Base-by-base conservation (phyloP, 2,888 invertebrate species). In the Trichacis sp. region DNA sequence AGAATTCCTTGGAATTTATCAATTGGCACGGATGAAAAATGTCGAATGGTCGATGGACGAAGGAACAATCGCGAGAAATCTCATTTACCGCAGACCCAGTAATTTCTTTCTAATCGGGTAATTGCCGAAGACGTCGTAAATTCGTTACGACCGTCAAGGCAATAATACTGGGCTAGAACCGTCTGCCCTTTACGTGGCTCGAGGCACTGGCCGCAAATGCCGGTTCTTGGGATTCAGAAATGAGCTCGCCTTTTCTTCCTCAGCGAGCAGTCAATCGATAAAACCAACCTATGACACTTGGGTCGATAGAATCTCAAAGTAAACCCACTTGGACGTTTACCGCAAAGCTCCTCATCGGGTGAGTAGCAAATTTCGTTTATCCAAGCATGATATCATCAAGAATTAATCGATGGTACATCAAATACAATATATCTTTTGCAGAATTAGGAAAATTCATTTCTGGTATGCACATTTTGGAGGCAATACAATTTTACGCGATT, bases 181-280 rank as follows among this genome's bases (percentile, higher is more conserved):
- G 29, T 43, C 14, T 46, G 52, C 45, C 52, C 45, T 45, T 53
- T 53, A 45, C 52, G 33, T 19, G 42, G 14, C 12, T 6, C 18
- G 9, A 14, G 12, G 42, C 42, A n/a, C 42, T 6, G n/a, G 14
- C 43, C 18, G 11, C 43, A 43, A 43, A 19, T 19, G 43, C 19
- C 19, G 11, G 43, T 43, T 43, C 19, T 19, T 9, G 18, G n/a
- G 15, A 20, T 46, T 47, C 40, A 47, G 29, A 20, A 55, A 48
- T 29, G 48, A 38, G 50, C 18, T 43, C 12, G 11, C 18, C 2
- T n/a, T 19, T 43, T 50, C 36, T 36, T 50, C 15, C 19, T 8
- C 49, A 33, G 45, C 57, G 18, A 57, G 50, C 45, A 50, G 36
- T 57, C 57, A 51, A 59, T 59, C 59, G 52, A 59, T 59, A 40